These are phyloP conservation scores for Gnatocerus cornutus DNA, from an alignment of 2,888 invertebrate genomes.

Conservation along the genomic window DNA sequence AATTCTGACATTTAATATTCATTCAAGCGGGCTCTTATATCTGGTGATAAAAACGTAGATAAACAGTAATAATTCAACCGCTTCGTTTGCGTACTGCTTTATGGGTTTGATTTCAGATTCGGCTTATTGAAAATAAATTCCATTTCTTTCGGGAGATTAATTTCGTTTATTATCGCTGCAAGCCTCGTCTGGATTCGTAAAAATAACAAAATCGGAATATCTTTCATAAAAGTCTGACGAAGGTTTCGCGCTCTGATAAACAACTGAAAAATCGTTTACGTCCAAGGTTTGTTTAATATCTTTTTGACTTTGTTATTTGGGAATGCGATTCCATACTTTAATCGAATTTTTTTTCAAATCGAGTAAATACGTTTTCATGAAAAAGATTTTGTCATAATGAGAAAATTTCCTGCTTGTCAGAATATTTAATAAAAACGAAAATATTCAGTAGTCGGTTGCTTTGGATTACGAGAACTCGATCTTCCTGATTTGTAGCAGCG, in stretches of 20 bases:
- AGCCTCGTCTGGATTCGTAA: slow-evolving; percentile 1
- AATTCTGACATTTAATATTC: slow-evolving; percentile 7
- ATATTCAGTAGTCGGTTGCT: too few species aligned
- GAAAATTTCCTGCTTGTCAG: too few species aligned
- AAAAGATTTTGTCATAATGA: too few species aligned
- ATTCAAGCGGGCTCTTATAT: not conserved
- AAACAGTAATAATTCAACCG: slow-evolving; percentile 4
- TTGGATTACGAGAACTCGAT: too few species aligned
- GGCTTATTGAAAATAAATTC: slow-evolving; percentile 4
- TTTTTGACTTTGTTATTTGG: not conserved
- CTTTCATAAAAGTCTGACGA: slow-evolving; percentile 1
- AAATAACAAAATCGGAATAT: slow-evolving; percentile 4
- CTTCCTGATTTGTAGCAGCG: too few species aligned
- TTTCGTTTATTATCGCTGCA: slow-evolving; percentile 4
- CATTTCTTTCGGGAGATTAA: slow-evolving; percentile 1
- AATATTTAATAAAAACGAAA: too few species aligned
- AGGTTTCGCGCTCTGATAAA: slow-evolving; percentile 2
- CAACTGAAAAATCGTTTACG: not conserved
- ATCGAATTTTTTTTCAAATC: too few species aligned
- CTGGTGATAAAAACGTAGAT: slow-evolving; percentile 3
- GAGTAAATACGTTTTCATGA: too few species aligned
- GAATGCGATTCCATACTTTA: too few species aligned
- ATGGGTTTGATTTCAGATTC: not conserved
- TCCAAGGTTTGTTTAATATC: not conserved
- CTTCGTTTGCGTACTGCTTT: not conserved